Conservation (phyloP, 2,888 invertebrate species). For the Cheilosia soror region DNA sequence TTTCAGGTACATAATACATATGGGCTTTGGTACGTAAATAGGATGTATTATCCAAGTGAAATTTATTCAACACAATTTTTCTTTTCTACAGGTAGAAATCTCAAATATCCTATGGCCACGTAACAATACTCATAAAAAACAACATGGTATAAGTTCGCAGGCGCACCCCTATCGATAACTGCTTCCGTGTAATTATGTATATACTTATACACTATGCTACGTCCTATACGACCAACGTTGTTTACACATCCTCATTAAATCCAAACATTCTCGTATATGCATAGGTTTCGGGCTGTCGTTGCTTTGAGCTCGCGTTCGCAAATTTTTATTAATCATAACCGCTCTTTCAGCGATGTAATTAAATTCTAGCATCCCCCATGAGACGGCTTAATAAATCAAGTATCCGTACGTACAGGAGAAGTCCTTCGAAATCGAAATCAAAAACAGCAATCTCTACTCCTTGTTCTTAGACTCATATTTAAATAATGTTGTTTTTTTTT, state of each 20-base stretch:
- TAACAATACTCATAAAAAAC: background rate
- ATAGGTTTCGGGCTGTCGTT: conserved; percentile 34
- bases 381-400: conserved; percentile 63
- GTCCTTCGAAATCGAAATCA: conserved; percentile 23
- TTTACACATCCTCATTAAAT: conserved; percentile 50
- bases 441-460: conserved; percentile 49
- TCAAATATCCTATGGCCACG: no score
- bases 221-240: conserved; percentile 23
- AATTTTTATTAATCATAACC: conserved; percentile 47
- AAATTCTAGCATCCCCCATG: conserved; percentile 57
- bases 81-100: no score
- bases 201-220: background rate
- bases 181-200: no score
- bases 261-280: conserved; percentile 42
- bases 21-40: no score
- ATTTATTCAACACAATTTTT: no score
- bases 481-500: conserved; percentile 55
- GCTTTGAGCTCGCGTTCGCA: conserved; percentile 10
- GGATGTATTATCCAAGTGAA: no score
- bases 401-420: conserved; percentile 11
- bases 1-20: no score
- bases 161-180: background rate
- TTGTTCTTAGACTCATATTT: conserved; percentile 9
- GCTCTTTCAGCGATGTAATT: conserved; percentile 63
- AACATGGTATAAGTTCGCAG: background rate